phyloP scores from a whole-genome alignment of 1,140 invertebrate species.

The Phymastichus coffea region DNA sequence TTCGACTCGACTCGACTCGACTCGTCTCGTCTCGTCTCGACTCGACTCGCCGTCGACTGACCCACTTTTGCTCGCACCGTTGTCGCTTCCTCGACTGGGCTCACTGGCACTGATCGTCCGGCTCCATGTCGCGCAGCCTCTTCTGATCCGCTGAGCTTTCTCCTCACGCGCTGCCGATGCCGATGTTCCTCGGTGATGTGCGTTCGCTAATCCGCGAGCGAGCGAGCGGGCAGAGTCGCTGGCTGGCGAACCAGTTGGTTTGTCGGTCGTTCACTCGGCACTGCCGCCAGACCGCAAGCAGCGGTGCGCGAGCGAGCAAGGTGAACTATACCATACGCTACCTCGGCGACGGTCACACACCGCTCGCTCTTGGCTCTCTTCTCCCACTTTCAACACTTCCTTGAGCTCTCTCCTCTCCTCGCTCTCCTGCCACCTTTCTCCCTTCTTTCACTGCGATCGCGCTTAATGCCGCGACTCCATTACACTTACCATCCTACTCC shows the following conservation, averaged over 20 bases:
- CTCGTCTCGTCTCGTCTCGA: too few species aligned
- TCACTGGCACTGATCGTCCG: background rate
- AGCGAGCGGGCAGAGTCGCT: background rate
- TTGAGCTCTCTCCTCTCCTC: background rate
- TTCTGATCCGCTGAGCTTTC: too few species aligned
- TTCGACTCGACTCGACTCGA: too few species aligned
- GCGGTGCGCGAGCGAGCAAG: constrained; percentile 10
- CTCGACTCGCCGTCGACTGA: constrained; percentile 1
- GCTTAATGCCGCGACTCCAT: constrained; percentile 11
- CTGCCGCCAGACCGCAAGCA: background rate
- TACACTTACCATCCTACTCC: constrained; percentile 16
- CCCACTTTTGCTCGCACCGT: constrained; percentile 18
- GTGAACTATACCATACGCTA: background rate
- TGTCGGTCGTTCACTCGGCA: constrained; percentile 22
- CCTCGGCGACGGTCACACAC: constrained; percentile 8
- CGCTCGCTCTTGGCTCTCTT: too few species aligned
- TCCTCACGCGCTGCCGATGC: too few species aligned
- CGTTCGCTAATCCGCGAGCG: background rate
- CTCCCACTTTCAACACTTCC: constrained; percentile 30
- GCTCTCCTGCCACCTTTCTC: background rate
- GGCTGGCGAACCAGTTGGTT: background rate
- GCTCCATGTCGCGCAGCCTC: background rate
- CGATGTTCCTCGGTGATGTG: too few species aligned
- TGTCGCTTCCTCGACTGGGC: background rate
- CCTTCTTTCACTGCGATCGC: background rate